These are phyloP conservation scores for Rhagium mordax DNA, from an alignment of 2,888 invertebrate genomes.

Conservation along the genomic window DNA sequence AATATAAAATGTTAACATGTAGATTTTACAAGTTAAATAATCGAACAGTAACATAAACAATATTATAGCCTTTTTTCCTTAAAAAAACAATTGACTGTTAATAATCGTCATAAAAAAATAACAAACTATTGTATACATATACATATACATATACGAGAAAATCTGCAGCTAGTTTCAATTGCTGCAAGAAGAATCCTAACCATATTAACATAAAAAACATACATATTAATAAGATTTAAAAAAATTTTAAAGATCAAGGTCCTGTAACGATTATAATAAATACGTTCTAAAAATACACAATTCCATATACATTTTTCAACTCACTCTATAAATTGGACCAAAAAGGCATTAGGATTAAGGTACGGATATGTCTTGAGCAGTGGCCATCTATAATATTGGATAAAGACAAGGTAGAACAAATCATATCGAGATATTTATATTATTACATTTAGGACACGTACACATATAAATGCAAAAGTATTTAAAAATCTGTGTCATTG, in stretches of 20 bases:
- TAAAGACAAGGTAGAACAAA: background rate
- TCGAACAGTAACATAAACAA: background rate
- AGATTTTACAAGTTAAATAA: background rate
- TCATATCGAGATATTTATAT: background rate
- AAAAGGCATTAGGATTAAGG: slow-evolving; percentile 17
- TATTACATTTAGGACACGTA: background rate
- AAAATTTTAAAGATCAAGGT: background rate
- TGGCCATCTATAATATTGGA: slow-evolving; percentile 9
- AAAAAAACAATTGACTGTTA: too few relatives aligned
- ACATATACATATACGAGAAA: too few relatives aligned
- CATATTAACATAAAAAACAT: background rate
- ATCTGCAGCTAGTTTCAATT: too few relatives aligned
- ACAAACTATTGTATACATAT: too few relatives aligned
- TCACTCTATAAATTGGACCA: slow-evolving; percentile 27
- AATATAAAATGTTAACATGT: background rate
- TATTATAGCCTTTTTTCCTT: background rate
- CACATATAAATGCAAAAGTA: background rate
- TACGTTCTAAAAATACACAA: slow-evolving; percentile 26
- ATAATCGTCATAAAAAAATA: too few relatives aligned
- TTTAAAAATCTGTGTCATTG: background rate
- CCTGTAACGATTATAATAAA: background rate
- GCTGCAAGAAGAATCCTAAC: background rate
- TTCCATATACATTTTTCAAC: slow-evolving; percentile 7
- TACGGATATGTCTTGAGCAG: slow-evolving; percentile 24
- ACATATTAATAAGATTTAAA: background rate